Evolutionary conservation across 2,888 invertebrate genomes (phyloP).

Genomic region (Hemicrepidius hirtus): DNA sequence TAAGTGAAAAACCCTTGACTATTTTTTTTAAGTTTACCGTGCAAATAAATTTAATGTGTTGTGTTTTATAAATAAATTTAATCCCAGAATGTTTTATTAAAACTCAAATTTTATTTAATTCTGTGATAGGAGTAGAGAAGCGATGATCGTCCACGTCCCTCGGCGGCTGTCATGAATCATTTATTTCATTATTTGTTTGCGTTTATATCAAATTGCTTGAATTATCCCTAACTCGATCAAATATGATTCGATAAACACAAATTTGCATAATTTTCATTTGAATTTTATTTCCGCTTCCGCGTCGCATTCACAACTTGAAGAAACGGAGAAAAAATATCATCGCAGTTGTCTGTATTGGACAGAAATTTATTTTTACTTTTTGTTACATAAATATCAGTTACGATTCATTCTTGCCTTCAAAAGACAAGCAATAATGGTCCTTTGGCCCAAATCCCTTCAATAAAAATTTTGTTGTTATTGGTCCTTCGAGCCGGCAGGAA

Average conservation of each 20-base stretch:
- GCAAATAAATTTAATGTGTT: too few relatives aligned
- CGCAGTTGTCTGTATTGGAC: too few relatives aligned
- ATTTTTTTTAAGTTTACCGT: too few relatives aligned
- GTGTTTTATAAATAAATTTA: background rate
- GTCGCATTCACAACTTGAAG: background rate
- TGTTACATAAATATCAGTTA: too few relatives aligned
- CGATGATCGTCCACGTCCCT: conserved; percentile 56
- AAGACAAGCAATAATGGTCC: too few relatives aligned
- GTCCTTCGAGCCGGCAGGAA: too few relatives aligned
- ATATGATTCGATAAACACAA: conserved; percentile 41
- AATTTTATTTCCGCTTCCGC: conserved; percentile 25
- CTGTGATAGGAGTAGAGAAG: conserved; percentile 47
- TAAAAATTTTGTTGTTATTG: too few relatives aligned
- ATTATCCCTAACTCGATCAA: conserved; percentile 51
- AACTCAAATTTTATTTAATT: conserved; percentile 41
- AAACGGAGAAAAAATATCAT: too few relatives aligned
- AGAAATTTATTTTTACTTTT: too few relatives aligned
- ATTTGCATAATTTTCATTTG: conserved; percentile 48
- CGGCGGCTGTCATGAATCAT: conserved; percentile 58
- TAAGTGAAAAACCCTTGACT: too few relatives aligned
- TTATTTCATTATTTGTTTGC: conserved; percentile 60
- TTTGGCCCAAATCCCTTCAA: too few relatives aligned
- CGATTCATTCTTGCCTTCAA: too few relatives aligned
- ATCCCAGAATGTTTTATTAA: background rate
- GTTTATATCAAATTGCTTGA: conserved; percentile 57